phyloP scores from a whole-genome alignment of 2,888 invertebrate genomes.

The Acleris laterana region DNA sequence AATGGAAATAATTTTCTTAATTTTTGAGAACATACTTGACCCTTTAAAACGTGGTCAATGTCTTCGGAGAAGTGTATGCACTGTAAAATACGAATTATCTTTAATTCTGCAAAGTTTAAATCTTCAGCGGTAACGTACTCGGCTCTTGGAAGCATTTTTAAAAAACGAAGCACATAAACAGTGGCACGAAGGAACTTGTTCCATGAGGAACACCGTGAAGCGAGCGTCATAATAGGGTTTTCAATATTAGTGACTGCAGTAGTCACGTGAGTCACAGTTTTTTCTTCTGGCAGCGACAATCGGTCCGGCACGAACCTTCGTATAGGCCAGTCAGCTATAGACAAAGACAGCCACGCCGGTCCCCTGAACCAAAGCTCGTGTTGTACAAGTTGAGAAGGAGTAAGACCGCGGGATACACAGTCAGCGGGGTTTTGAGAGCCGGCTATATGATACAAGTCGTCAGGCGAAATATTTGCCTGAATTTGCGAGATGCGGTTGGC shows the following conservation, averaged over 20 bases:
- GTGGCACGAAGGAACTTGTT: background rate
- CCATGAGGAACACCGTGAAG: background rate
- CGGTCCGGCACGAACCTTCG: background rate
- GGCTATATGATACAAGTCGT: background rate
- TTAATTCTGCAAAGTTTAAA: background rate
- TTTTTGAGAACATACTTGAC: no score
- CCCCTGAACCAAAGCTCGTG: background rate
- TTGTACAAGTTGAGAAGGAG: background rate
- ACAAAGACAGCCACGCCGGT: background rate
- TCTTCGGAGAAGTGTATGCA: no score
- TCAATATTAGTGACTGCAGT: background rate
- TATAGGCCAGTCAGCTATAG: background rate
- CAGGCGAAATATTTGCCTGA: background rate
- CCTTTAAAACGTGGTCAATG: no score
- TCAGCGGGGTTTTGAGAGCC: background rate
- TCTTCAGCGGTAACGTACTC: background rate
- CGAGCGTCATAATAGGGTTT: no score
- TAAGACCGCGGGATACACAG: background rate
- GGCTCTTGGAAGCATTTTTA: background rate
- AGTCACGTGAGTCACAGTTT: background rate
- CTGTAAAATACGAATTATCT: background rate
- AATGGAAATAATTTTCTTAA: no score
- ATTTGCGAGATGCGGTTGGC: background rate
- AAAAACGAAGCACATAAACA: background rate
- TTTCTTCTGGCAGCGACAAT: background rate